A percentile compares a stretch with the other conserved stretches of the same genome.
Evolutionary conservation across 2,888 invertebrate species (phyloP).

Genomic region (Rapana venosa): DNA sequence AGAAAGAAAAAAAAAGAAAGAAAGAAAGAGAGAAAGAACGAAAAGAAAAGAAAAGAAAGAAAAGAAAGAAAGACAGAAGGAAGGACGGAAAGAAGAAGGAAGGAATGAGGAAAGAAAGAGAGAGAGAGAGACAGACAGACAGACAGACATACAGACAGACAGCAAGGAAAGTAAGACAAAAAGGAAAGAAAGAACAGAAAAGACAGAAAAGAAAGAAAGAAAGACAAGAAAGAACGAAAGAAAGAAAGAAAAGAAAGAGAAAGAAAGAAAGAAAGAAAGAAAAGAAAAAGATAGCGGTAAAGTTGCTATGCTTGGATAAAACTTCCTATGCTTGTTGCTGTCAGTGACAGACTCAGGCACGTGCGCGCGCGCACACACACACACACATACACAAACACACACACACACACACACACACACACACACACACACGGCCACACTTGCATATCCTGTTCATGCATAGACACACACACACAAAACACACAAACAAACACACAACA

Average conservation of each 20-base stretch:
- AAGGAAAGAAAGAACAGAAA: too few species aligned
- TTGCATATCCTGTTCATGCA: neutral
- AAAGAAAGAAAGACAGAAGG: neutral
- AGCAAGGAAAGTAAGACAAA: too few species aligned
- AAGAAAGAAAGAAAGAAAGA: too few species aligned
- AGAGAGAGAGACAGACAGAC: neutral
- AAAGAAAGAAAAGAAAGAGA: too few species aligned
- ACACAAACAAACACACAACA: too few species aligned
- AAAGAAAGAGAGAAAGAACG: neutral
- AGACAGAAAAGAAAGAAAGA: too few species aligned
- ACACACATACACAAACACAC: constrained; percentile 4
- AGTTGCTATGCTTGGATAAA: too few species aligned
- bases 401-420: neutral
- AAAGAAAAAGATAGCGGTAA: too few species aligned
- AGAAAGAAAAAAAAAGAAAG: neutral
- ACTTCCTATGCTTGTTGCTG: too few species aligned
- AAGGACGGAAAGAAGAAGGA: neutral
- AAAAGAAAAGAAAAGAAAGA: neutral
- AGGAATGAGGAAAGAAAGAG: neutral
- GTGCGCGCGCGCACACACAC: too few species aligned
- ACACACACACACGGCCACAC: neutral
- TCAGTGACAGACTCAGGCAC: neutral
- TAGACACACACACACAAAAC: neutral
- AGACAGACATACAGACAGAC: too few species aligned
- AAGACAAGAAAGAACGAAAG: too few species aligned